Evolutionary conservation across 2,113 vertebrate species (phyloP), one percentile per base, ranked within the genome.

Genomic region (Uria lomvia): DNA sequence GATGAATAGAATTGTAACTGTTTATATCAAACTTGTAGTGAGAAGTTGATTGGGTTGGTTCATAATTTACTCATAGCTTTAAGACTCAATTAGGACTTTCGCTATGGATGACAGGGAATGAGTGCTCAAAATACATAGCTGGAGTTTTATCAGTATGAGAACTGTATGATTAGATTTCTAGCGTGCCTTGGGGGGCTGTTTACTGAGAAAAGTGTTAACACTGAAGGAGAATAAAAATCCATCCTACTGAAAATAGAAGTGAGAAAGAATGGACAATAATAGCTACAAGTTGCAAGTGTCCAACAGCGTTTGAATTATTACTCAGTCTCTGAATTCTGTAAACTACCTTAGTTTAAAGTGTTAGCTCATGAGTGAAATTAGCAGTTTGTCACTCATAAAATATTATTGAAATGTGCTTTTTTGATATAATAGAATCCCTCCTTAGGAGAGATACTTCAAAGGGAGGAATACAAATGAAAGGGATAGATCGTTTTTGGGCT

Each of bases 311-410:
- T 88, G 63, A 94, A 88, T 95, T 84, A 94, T 73, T 95, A 71
- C 38, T 66, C 52, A 72, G 56, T 29, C 47, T 82, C 59, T 88
- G 68, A 75, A 84, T 80, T 86, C 50, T 79, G n/a, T 90, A 76
- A 92, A 60, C 21, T 75, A 75, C 49, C 47, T 77, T 73, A 78
- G 60, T 79, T 89, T 94, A 60, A 95, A 93, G 38, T 79, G 53
- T 76, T 82, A 92, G 68, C 26, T 95, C 65, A 32, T 93, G 71
- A 83, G 63, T 94, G 71, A 94, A 95, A 96, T 93, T 83, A 95
- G 55, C 43, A 78, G 49, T 9, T 74, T 84, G n/a, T 84, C n/a
- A 59, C 56, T 88, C 62, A 42, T 18, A 67, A 86, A 94, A 90
- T 86, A 72, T 58, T 83, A 75, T 62, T 80, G 52, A 82, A 91